phyloP scores from a whole-genome alignment of 2,113 vertebrate species.

The Dermatemys mawii region DNA sequence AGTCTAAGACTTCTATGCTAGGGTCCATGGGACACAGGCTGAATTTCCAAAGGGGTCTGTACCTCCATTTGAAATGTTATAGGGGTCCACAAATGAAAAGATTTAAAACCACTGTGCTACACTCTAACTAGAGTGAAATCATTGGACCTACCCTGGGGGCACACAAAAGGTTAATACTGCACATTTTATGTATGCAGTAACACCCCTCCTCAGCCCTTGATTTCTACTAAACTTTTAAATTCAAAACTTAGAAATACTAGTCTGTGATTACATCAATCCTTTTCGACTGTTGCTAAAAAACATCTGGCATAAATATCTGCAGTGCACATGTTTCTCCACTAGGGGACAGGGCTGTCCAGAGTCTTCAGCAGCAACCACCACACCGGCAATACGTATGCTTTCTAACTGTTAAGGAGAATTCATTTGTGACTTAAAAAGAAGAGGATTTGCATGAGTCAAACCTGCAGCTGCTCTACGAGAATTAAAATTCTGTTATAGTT shows the following conservation, averaged over 20 bases:
- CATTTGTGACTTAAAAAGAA: no score
- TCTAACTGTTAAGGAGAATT: no score
- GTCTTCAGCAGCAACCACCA: background rate
- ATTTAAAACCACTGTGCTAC: background rate
- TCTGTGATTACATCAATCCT: background rate
- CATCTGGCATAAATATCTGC: background rate
- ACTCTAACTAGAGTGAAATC: background rate
- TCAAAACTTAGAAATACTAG: background rate
- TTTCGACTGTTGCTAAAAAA: background rate
- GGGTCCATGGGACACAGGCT: background rate
- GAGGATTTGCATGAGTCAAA: background rate
- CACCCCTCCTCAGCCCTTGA: background rate
- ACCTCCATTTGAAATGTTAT: background rate
- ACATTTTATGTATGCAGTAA: accelerated
- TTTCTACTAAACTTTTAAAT: background rate
- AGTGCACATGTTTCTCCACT: conserved; percentile 33
- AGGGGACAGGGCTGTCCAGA: conserved; percentile 68
- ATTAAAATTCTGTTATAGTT: background rate
- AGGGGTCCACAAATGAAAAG: background rate
- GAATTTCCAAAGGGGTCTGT: background rate
- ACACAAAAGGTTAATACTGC: background rate
- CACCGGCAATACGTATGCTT: background rate
- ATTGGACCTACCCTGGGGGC: background rate
- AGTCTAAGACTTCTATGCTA: background rate
- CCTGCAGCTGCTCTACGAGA: background rate